Base-by-base conservation (phyloP, 2,113 vertebrate species). In the Scomber colias region DNA sequence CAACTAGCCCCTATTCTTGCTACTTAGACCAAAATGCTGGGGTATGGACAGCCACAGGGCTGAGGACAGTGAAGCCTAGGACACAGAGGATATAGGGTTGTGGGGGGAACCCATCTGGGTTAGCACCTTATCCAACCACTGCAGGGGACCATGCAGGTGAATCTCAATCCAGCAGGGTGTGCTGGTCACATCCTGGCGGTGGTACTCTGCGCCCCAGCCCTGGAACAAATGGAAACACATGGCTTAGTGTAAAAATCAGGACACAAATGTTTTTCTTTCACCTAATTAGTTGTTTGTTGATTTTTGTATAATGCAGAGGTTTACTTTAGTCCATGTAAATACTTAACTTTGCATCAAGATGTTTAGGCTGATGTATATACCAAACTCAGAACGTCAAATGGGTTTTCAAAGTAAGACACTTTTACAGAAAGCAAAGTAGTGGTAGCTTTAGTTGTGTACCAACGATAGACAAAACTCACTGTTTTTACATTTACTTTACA, bases 121-220 rank as follows among this genome's bases (percentile, higher is more conserved):
- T 64, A 99, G 97, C 87, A 99, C 98, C 95, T 99, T 99, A 95
- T 99, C 98, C 95, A 99, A 92, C 98, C 98, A 99, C 90, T 99
- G 98, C 87, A 99, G 96, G 15, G 98, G 98, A 30, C 98, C 98
- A 1, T 99, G 97, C 90, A 99, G 95, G 70, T 99, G 98, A 77
- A 99, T 98, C 95, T 99, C 98, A 80, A 99, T 99, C 98, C 98
- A 99, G 95, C 98, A 99, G 69, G 98, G 98, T 87, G 98, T 99
- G 95, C 98, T 99, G 1, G 98, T 99, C 48, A 99, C 98, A 87
- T 99, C 98, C 90, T 99, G 98, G 51, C 98, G 97, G 88, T 99
- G 98, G 93, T 99, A 99, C 54, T 99, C 98, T 35, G 98, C 98
- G 91, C 98, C 98, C 98, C 98, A 99, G 3, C 98, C 98, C 98